These are phyloP conservation scores for Tillus elongatus DNA, from an alignment of 2,888 invertebrate genomes.

Conservation along the genomic window DNA sequence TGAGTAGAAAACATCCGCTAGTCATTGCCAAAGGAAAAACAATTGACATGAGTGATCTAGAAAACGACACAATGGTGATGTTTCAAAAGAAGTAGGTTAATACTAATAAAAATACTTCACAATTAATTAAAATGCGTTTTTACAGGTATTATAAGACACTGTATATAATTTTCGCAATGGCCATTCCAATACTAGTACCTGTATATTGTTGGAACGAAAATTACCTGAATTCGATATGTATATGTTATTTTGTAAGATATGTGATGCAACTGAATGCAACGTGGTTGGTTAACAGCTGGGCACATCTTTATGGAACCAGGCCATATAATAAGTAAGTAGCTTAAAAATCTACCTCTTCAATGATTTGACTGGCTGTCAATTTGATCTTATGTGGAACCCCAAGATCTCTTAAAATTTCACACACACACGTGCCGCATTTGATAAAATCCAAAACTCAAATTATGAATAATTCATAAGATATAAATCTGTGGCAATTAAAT, in stretches of 20 bases:
- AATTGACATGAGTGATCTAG: constrained; percentile 69
- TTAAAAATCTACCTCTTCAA: too few relatives aligned
- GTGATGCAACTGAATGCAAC: constrained; percentile 59
- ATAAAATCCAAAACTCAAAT: too few relatives aligned
- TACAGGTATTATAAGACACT: constrained; percentile 57
- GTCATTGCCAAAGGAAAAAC: constrained; percentile 55
- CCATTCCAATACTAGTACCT: constrained; percentile 57
- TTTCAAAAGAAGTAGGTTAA: constrained; percentile 65
- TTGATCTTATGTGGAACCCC: too few relatives aligned
- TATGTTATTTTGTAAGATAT: constrained; percentile 55
- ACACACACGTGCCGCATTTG: too few relatives aligned
- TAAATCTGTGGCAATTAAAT: too few relatives aligned
- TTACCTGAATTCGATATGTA: constrained; percentile 49
- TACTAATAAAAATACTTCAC: too few relatives aligned
- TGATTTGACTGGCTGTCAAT: too few relatives aligned
- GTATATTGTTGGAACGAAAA: constrained; percentile 61
- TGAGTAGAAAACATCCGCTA: constrained; percentile 68
- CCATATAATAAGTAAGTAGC: constrained; percentile 63
- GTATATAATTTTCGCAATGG: constrained; percentile 50
- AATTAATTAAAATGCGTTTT: constrained; percentile 25
- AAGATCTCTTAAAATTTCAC: too few relatives aligned
- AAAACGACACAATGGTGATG: constrained; percentile 61
- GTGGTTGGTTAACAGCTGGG: constrained; percentile 75
- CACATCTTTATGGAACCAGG: constrained; percentile 68
- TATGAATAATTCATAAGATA: too few relatives aligned